Base-by-base conservation (phyloP, 2,888 invertebrate species). In the Clusia tigrina region DNA sequence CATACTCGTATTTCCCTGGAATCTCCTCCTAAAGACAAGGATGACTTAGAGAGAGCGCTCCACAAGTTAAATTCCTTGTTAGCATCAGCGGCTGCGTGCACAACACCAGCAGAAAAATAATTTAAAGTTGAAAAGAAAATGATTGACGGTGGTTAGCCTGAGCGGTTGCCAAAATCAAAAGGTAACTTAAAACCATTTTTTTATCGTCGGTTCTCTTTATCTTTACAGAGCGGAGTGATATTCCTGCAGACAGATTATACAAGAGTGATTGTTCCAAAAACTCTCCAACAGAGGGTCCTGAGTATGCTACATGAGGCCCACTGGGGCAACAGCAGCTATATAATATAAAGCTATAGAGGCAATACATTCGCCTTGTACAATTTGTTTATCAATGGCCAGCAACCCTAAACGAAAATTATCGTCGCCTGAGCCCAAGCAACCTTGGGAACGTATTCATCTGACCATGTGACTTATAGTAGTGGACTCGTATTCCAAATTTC, bases 401-500 rank as follows among this genome's bases (percentile, higher is more conserved):
- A 23, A 58, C 46, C 52, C 61, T 18, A 58, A 54, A n/a, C 22
- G 46, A n/a, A 54, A 55, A n/a, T 64, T 32, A 17, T 6, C 9
- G n/a, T 54, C 55, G 51, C 54, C 24, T 3, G 37, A 26, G 3
- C 3, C 61, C 2, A 52, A 38, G 18, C 2, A 38, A 1, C 42
- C 57, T 18, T 64, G 64, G 57, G 37, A 60, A 54, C 37, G 60
- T 12, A 48, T 61, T 1, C 58, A 58, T 22, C 6, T 61, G 25
- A 60, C 56, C 24, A 65, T 60, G 58, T 63, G 58, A 52, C 23
- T 65, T 1, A 66, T 63, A 24, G 60, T 53, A 38, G 38, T 63
- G 1, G 66, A 66, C 17, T 42, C 58, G 1, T 64, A 46, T 42
- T 63, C 63, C 1, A 52, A 64, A n/a, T 61, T 51, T n/a, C 59